A percentile compares a stretch with the other conserved stretches of the same genome.
Conservation (phyloP, 2,797 vertebrate species). For the Silurus lanzhouensis region DNA sequence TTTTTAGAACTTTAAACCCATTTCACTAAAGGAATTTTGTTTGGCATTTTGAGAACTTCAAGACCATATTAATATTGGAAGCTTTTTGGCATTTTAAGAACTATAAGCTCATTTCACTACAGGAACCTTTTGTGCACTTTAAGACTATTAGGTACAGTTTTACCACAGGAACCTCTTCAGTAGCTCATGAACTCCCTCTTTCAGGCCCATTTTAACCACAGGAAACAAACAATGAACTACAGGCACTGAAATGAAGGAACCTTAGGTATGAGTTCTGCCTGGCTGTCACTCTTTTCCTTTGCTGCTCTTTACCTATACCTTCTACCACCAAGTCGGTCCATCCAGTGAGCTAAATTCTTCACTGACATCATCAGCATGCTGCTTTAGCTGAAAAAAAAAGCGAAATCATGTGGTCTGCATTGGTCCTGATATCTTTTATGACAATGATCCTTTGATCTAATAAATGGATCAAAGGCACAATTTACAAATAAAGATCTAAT, state of each 20-base stretch:
- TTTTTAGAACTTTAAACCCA: no score
- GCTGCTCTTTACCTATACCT: no score
- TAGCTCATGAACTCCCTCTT: background rate
- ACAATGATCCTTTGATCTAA: background rate
- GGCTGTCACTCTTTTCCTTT: background rate
- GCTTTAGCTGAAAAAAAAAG: background rate
- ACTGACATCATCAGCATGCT: background rate
- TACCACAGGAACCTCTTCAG: background rate
- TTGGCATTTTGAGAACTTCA: no score
- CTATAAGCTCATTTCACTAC: background rate
- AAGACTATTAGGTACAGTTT: background rate
- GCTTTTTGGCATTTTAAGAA: no score
- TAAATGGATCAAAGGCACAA: background rate
- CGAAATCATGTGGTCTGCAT: background rate
- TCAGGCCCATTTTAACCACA: background rate
- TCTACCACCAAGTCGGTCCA: background rate
- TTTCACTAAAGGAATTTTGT: no score
- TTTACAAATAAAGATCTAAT: conserved; percentile 11
- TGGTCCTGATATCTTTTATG: background rate
- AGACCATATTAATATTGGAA: no score
- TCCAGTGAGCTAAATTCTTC: background rate
- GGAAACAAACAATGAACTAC: background rate
- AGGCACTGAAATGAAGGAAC: background rate
- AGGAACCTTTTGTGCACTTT: background rate
- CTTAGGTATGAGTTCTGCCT: background rate